Conservation (phyloP, 2,797 vertebrate genomes). For the Urophycis tenuis region DNA sequence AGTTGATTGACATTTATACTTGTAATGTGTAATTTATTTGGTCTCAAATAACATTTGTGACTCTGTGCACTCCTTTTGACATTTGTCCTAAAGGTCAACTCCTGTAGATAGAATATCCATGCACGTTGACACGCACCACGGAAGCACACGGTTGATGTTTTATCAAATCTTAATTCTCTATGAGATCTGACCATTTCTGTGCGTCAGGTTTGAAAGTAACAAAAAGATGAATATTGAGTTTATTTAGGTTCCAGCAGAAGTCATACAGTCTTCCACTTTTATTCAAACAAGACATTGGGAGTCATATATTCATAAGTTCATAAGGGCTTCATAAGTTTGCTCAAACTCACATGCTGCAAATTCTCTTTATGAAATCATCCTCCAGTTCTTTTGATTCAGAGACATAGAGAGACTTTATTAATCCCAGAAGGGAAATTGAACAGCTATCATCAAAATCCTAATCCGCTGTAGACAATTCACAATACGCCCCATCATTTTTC, state of each 20-base stretch:
- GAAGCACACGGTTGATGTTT: background rate
- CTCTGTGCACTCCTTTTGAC: constrained; percentile 40
- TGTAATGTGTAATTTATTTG: background rate
- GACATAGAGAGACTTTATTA: too few relatives aligned
- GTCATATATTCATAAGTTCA: too few relatives aligned
- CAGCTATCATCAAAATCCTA: too few relatives aligned
- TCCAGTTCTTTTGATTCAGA: background rate
- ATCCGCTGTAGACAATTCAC: background rate
- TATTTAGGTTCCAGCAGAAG: background rate
- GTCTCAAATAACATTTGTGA: constrained; percentile 6
- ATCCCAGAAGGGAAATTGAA: too few relatives aligned
- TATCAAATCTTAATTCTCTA: background rate
- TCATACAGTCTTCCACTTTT: background rate
- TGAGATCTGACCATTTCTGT: background rate
- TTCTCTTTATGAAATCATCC: background rate
- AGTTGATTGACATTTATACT: background rate
- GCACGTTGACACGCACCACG: constrained; percentile 6
- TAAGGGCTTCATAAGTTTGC: background rate
- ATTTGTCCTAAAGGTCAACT: constrained; percentile 60
- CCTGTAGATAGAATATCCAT: constrained; percentile 35
- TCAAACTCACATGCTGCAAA: background rate
- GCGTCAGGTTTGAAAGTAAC: background rate
- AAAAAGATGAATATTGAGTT: background rate
- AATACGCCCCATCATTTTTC: background rate
- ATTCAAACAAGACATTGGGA: background rate